Evolutionary conservation across 2,113 vertebrate genomes (phyloP), one percentile per base, ranked within the genome.

Genomic region (Pelobates fuscus): DNA sequence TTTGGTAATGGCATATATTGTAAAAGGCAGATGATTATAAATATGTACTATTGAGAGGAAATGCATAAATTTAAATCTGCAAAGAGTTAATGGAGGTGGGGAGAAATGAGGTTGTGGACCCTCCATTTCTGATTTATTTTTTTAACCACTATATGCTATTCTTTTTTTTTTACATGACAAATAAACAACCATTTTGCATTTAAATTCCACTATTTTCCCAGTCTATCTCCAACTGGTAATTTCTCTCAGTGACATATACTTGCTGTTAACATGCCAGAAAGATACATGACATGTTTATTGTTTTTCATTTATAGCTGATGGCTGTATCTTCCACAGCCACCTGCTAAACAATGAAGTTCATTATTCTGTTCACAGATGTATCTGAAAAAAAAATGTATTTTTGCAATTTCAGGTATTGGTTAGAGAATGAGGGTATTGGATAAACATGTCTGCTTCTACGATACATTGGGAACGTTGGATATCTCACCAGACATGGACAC

Each of bases 281-380:
- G 60, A 30, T 32, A 62, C 29, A 27, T 62, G 60, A 62, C 60
- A 62, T 55, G 29, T 37, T 62, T 37, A 62, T 62, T 62, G 60
- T 62, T 37, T 62, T 62, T 60, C 58, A 62, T 62, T 62, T 32
- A 17, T 32, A 32, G 30, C 60, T 32, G 60, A 37, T 62, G 60
- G 60, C 27, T 32, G 25, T 62, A 62, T 62, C 60, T 62, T 8
- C 29, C 30, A 10, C 60, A 29, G 60, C 60, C 60, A 62, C 60
- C 60, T 62, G 60, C 60, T 32, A 62, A 62, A 62, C 60, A n/a
- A 62, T 62, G 60, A 62, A 27, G 60, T n/a, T 62, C 24, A 62
- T 62, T 62, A 32, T 62, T 44, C 62, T 43, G 25, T 60, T 52
- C 41, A 23, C 58, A 26, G 59, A 63, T 21, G 26, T 59, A 37